These are phyloP conservation scores for Chrysoperla carnea DNA, from an alignment of 1,140 invertebrate species.

Conservation along the genomic window DNA sequence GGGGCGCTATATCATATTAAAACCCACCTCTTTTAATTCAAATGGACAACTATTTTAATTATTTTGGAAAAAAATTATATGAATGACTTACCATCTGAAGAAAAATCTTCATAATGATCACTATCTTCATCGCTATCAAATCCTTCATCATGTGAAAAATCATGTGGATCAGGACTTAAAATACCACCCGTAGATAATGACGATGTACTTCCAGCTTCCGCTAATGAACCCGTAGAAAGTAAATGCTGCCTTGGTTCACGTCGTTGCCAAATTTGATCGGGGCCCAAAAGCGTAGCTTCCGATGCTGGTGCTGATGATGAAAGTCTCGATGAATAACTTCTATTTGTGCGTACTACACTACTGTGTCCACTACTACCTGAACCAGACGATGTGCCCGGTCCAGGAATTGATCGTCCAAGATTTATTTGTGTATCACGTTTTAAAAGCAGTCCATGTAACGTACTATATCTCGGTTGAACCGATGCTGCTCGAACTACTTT, in stretches of 20 bases:
- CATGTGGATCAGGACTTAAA: slow-evolving; percentile 61
- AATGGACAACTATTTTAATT: no score
- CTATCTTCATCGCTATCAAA: slow-evolving; percentile 62
- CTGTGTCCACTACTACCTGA: slow-evolving; percentile 1
- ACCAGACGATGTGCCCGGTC: slow-evolving; percentile 10
- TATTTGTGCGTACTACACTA: slow-evolving; percentile 10
- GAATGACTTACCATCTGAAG: slow-evolving; percentile 40
- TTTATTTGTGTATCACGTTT: slow-evolving; percentile 30
- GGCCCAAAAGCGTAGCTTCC: slow-evolving; percentile 60
- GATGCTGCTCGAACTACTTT: slow-evolving; percentile 24
- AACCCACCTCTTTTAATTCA: no score
- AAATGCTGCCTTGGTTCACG: slow-evolving; percentile 71
- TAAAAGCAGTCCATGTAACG: slow-evolving; percentile 46
- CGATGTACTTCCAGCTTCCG: slow-evolving; percentile 73
- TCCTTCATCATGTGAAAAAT: slow-evolving; percentile 67
- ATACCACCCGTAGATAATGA: slow-evolving; percentile 67
- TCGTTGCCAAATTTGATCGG: slow-evolving; percentile 69
- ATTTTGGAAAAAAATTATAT: no score
- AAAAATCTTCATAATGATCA: slow-evolving; percentile 72
- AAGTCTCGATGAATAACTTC: slow-evolving; percentile 21
- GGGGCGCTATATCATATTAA: no score
- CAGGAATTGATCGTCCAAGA: slow-evolving; percentile 38
- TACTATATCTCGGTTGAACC: slow-evolving; percentile 28
- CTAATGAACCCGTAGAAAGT: slow-evolving; percentile 68
- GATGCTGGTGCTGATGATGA: slow-evolving; percentile 57